Conservation (phyloP, 2,888 invertebrate genomes). For the Taphrorychus bicolor region DNA sequence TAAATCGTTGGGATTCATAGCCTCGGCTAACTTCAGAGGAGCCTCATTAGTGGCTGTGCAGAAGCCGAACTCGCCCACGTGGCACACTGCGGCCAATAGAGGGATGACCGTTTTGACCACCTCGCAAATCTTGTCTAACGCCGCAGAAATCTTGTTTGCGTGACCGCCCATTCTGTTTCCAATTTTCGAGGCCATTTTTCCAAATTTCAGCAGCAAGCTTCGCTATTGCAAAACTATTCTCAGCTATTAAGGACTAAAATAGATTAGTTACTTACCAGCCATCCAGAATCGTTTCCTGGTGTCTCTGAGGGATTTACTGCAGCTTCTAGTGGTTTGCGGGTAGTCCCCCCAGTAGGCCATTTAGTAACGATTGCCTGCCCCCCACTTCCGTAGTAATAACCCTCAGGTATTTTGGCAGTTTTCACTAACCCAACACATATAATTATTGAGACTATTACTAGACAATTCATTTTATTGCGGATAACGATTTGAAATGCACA, state of each 20-base stretch:
- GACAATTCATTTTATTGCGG: too few relatives aligned
- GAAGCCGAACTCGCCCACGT: constrained; percentile 58
- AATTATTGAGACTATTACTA: too few relatives aligned
- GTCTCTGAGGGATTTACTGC: not conserved
- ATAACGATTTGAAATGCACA: too few relatives aligned
- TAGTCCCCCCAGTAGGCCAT: constrained; percentile 47
- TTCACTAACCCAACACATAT: too few relatives aligned
- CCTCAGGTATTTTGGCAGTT: constrained; percentile 31
- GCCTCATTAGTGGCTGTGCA: constrained; percentile 54
- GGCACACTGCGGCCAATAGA: constrained; percentile 56
- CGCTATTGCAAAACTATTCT: not conserved
- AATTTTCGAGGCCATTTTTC: constrained; percentile 53
- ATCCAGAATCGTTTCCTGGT: constrained; percentile 49
- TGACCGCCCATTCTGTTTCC: constrained; percentile 56
- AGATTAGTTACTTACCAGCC: constrained; percentile 50
- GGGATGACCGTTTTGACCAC: constrained; percentile 58
- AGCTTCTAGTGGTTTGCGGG: not conserved
- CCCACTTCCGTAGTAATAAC: constrained; percentile 51
- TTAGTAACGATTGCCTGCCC: constrained; percentile 55
- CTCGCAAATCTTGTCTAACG: constrained; percentile 57
- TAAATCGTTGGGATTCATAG: constrained; percentile 47
- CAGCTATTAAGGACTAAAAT: not conserved
- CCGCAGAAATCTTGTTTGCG: constrained; percentile 52
- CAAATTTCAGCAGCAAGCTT: constrained; percentile 51
- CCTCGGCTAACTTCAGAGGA: constrained; percentile 48